Evolutionary conservation across 2,888 invertebrate genomes (phyloP).

Genomic region (Acronicta alni): DNA sequence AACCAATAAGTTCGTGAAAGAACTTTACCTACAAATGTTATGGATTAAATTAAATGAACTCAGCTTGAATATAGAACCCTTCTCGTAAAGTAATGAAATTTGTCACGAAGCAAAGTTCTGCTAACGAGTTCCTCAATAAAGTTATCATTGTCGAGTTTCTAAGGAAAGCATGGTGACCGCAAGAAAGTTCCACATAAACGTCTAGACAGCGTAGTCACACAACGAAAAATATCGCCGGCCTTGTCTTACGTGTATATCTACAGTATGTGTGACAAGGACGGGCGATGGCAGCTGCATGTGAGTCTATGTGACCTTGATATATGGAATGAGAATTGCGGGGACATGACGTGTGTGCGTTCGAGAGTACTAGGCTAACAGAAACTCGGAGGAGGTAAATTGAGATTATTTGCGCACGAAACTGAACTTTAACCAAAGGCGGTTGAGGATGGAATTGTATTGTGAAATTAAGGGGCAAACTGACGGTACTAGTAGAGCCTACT

Average conservation of each 20-base stretch:
- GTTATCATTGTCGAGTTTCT: constrained; percentile 62
- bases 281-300: constrained; percentile 69
- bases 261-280: constrained; percentile 67
- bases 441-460: constrained; percentile 44
- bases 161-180: constrained; percentile 70
- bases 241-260: constrained; percentile 59
- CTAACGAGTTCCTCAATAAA: constrained; percentile 27
- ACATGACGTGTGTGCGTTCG: constrained; percentile 78
- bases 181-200: constrained; percentile 77
- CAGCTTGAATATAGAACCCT: no score
- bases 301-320: constrained; percentile 82
- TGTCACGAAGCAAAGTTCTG: constrained; percentile 21
- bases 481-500: constrained; percentile 49
- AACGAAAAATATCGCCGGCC: constrained; percentile 61
- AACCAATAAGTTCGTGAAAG: no score
- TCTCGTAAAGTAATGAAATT: constrained; percentile 12
- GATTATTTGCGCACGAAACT: constrained; percentile 40
- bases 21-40: no score
- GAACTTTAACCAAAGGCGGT: constrained; percentile 24
- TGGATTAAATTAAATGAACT: no score
- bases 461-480: constrained; percentile 44
- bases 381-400: constrained; percentile 59
- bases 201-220: constrained; percentile 70
- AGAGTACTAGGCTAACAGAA: constrained; percentile 81
- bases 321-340: constrained; percentile 76